A percentile compares a stretch with the other conserved stretches of the same genome.
Evolutionary conservation across 2,797 vertebrate species (phyloP).

Genomic region (Cirrhinus mrigala): DNA sequence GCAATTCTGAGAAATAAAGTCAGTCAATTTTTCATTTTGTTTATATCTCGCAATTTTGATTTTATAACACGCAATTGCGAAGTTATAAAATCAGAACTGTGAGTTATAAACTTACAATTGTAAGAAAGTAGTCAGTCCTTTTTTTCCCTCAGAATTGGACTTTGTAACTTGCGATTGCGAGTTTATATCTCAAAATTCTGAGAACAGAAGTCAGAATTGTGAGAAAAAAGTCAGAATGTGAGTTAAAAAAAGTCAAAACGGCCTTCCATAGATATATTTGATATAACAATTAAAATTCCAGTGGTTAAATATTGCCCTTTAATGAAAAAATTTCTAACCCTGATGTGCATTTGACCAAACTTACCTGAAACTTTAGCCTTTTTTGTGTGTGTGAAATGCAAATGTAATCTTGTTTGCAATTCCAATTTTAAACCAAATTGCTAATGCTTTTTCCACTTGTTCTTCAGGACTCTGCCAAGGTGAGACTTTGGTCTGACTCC

Average conservation of each 20-base stretch:
- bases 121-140: fast-evolving
- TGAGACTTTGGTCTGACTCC: slow-evolving; percentile 73
- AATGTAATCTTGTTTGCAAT: neutral
- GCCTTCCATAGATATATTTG: neutral
- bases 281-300: neutral
- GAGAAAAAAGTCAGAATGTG: too few species aligned
- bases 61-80: too few species aligned
- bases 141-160: too few species aligned
- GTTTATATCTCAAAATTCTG: neutral
- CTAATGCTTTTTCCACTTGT: slow-evolving; percentile 27
- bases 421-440: neutral
- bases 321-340: neutral
- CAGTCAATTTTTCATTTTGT: too few species aligned
- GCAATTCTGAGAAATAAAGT: too few species aligned
- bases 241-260: neutral
- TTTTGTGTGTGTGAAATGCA: neutral
- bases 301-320: neutral
- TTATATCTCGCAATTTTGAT: too few species aligned
- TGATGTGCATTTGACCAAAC: neutral
- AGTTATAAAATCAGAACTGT: too few species aligned
- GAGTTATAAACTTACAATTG: too few species aligned
- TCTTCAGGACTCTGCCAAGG: slow-evolving; percentile 74
- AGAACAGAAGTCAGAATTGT: neutral
- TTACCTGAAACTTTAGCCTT: too few species aligned
- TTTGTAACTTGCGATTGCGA: too few species aligned